phyloP scores from a whole-genome alignment of 2,888 invertebrate genomes.

The Trilocha varians region DNA sequence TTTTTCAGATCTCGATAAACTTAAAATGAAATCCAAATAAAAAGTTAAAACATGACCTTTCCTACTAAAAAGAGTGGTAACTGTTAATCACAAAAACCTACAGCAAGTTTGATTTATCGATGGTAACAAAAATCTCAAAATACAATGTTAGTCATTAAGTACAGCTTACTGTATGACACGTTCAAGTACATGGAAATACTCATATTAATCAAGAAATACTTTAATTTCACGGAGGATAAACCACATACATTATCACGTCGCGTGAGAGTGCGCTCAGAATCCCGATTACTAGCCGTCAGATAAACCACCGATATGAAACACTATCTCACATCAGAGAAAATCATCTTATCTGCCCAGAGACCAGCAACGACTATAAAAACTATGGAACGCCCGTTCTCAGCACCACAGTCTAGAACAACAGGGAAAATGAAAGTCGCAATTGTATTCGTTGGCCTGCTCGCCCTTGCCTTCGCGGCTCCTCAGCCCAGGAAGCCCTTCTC shows the following conservation, averaged over 20 bases:
- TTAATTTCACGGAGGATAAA: not conserved
- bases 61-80: too few relatives aligned
- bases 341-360: constrained; percentile 2
- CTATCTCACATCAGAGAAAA: constrained; percentile 15
- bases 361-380: constrained; percentile 21
- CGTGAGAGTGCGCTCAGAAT: not conserved
- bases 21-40: too few relatives aligned
- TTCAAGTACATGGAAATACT: not conserved
- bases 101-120: too few relatives aligned
- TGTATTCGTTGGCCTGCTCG: constrained; percentile 28
- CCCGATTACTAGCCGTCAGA: not conserved
- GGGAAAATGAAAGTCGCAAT: constrained; percentile 35
- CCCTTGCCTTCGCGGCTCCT: constrained; percentile 34
- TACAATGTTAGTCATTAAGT: too few relatives aligned
- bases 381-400: not conserved
- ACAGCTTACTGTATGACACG: not conserved
- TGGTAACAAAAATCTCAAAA: too few relatives aligned
- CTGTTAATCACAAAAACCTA: too few relatives aligned
- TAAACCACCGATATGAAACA: constrained; percentile 2
- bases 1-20: too few relatives aligned
- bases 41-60: too few relatives aligned
- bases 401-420: constrained; percentile 17
- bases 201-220: not conserved
- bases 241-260: not conserved
- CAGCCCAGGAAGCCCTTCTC: constrained; percentile 47